phyloP scores from a whole-genome alignment of 2,113 vertebrate genomes.

The Meriones unguiculatus region DNA sequence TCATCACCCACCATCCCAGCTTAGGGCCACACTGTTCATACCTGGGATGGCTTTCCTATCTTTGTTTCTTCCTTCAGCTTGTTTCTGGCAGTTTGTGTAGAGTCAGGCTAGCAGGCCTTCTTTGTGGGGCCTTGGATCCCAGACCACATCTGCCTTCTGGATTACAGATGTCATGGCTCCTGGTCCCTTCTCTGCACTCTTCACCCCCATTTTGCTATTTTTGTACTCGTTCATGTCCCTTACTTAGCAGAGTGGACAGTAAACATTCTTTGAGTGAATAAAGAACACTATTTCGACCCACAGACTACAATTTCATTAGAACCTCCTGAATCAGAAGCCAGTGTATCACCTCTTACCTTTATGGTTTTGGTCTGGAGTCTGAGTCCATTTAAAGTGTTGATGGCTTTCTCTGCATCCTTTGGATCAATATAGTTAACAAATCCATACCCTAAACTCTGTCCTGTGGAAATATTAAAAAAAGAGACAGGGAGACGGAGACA shows the following conservation, averaged over 20 bases:
- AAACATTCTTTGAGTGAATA: constrained; percentile 50
- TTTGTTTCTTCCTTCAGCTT: neutral
- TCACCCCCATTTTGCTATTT: neutral
- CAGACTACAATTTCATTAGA: constrained; percentile 38
- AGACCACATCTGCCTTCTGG: neutral
- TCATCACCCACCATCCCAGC: neutral
- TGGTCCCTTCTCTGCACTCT: neutral
- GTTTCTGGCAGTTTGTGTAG: neutral
- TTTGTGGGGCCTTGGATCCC: neutral
- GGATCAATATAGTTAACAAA: constrained; percentile 99
- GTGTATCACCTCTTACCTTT: constrained; percentile 92
- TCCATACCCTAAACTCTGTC: constrained; percentile 99
- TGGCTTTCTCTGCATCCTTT: constrained; percentile 99
- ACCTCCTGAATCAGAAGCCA: constrained; percentile 19
- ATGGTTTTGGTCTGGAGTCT: constrained; percentile 99
- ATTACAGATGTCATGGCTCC: neutral
- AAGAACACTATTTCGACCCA: neutral
- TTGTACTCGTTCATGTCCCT: neutral
- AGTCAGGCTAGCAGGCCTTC: neutral
- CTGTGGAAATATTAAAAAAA: constrained; percentile 89
- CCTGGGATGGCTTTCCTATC: neutral
- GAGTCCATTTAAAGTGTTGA: constrained; percentile 99
- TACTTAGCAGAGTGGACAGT: neutral
- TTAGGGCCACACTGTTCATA: constrained; percentile 1
- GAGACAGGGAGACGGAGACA: neutral